Conservation (phyloP, 1,140 invertebrate species). For the Leptoteleia sp. region DNA sequence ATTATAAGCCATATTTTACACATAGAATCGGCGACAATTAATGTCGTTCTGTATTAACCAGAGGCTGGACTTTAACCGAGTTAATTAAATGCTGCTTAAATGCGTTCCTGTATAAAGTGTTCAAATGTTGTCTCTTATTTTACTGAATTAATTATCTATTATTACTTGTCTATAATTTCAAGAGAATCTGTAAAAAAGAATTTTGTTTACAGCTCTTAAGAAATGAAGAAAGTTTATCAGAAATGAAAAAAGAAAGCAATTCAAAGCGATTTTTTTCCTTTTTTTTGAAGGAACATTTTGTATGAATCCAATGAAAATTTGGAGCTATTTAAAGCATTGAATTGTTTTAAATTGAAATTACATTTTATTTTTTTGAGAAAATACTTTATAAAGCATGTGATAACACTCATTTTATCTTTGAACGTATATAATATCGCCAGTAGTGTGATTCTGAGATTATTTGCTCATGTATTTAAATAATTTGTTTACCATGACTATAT, state of each 20-base stretch:
- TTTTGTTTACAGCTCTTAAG: too few relatives aligned
- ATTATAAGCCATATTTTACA: conserved; percentile 32
- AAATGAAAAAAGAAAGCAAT: too few relatives aligned
- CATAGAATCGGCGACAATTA: conserved; percentile 14
- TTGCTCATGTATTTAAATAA: conserved; percentile 18
- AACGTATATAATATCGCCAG: conserved; percentile 11
- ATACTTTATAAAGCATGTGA: conserved; percentile 2
- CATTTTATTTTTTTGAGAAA: neutral
- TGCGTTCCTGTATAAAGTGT: conserved; percentile 10
- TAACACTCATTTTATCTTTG: conserved; percentile 1
- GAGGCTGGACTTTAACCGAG: conserved; percentile 39
- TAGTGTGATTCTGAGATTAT: conserved; percentile 13
- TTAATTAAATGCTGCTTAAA: conserved; percentile 7
- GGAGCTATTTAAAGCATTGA: too few relatives aligned
- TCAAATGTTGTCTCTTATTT: neutral
- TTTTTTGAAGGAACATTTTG: too few relatives aligned
- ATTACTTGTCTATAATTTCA: too few relatives aligned
- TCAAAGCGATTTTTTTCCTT: too few relatives aligned
- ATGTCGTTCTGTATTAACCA: conserved; percentile 33
- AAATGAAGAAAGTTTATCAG: too few relatives aligned
- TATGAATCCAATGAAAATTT: too few relatives aligned
- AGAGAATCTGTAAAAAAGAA: too few relatives aligned
- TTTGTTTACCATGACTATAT: neutral
- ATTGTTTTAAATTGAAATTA: conserved; percentile 1
- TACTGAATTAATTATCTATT: conserved; percentile 1